phyloP scores from a whole-genome alignment of 2,797 vertebrate species.

The Cossypha niveicapilla region DNA sequence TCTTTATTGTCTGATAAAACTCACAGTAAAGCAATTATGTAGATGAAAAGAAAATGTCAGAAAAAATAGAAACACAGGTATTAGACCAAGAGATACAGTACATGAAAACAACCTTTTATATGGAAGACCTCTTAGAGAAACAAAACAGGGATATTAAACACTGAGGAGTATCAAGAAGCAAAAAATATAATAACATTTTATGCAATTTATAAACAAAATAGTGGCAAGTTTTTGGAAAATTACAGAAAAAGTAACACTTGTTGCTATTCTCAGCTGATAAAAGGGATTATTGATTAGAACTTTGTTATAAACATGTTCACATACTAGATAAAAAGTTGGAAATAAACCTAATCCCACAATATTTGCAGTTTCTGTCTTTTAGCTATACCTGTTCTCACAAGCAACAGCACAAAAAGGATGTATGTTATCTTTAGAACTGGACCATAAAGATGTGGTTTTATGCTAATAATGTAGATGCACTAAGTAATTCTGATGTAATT shows the following conservation, averaged over 20 bases:
- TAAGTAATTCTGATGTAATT: neutral
- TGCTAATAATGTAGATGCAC: neutral
- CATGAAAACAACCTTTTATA: neutral
- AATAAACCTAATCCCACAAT: neutral
- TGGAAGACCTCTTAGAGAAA: conserved; percentile 14
- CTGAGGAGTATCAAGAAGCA: neutral
- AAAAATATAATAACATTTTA: conserved; percentile 31
- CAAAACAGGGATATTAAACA: neutral
- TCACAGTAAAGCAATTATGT: neutral
- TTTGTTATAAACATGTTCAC: neutral
- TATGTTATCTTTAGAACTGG: neutral
- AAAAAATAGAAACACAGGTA: neutral
- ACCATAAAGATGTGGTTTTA: neutral
- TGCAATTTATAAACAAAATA: neutral
- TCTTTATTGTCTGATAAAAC: neutral
- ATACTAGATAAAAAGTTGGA: neutral
- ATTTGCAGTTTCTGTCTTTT: neutral
- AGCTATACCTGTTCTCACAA: neutral
- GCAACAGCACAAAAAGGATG: neutral
- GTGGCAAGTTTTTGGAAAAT: neutral
- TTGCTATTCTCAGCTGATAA: neutral
- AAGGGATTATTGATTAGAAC: neutral
- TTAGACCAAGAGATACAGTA: neutral
- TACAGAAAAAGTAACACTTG: neutral
- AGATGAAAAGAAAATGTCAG: neutral